Base-by-base conservation (phyloP, 1,140 invertebrate genomes). In the Drosophila nebulosa region DNA sequence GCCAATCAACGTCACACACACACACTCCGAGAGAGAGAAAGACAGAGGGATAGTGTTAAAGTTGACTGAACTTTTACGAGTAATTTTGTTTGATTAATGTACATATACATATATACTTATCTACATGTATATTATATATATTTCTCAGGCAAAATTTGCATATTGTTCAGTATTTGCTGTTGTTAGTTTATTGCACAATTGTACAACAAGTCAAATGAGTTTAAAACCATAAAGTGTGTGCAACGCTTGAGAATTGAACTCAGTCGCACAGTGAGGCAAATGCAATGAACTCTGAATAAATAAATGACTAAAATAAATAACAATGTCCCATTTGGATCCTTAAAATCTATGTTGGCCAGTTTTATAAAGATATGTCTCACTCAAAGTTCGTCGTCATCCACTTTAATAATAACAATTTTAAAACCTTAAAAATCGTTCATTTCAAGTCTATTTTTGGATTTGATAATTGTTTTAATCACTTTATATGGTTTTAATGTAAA, bases 151-250 rank as follows among this genome's bases (percentile, higher is more conserved):
- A 50, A 85, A 77, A 84, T 84, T 85, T 80, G 65, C 77, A 84
- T 84, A 75, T 84, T 67, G 62, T 55, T 62, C 78, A 79, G 75
- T 76, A 72, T 76, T 79, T 69, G 72, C 58, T 68, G 64, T 60
- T 79, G 79, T 77, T 69, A 51, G 71, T 76, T 73, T 75, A 83
- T 84, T 79, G 79, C 69, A 66, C 80, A 84, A 84, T 77, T 69
- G 68, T 65, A 85, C 71, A 79, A 74, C 79, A 83, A 83, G 79
- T 84, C 72, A 62, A 83, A 74, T 85, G 70, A 71, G 71, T 69
- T 74, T 75, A 60, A 46, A 79, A 71, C 59, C 66, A 79, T 79
- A 71, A 79, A 72, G 66, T 68, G 70, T 83, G 67, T 57, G 64
- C 52, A 63, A 36, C 18, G 56, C 56, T 35, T 46, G 42, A 14